Conservation (phyloP, 2,113 vertebrate species). For the Hippocampus guttulatus region DNA sequence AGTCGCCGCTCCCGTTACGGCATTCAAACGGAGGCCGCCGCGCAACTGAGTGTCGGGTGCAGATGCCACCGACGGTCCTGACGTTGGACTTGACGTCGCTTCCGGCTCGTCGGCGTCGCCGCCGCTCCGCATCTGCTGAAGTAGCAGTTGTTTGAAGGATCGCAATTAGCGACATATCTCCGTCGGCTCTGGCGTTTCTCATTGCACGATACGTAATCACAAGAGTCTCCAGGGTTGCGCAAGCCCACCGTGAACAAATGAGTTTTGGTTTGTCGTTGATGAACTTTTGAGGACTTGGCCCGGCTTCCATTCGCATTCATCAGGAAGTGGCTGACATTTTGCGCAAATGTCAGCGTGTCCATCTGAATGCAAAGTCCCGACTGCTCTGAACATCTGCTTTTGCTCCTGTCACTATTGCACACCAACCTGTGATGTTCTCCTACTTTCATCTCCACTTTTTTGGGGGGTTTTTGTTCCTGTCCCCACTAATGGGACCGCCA, state of each 20-base stretch:
- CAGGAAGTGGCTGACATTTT: constrained; percentile 4
- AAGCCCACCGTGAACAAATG: not conserved
- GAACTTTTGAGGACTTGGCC: constrained; percentile 51
- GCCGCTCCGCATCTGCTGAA: too few relatives aligned
- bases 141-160: too few relatives aligned
- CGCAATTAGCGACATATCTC: too few relatives aligned
- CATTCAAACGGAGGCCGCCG: not conserved
- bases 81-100: too few relatives aligned
- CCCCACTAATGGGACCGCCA: not conserved
- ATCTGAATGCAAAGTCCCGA: not conserved
- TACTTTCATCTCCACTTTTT: not conserved
- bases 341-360: not conserved
- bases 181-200: too few relatives aligned
- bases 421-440: not conserved
- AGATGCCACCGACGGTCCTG: too few relatives aligned
- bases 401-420: constrained; percentile 12
- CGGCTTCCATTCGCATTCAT: constrained; percentile 1
- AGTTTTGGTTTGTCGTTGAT: not conserved
- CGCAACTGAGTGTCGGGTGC: not conserved
- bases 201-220: too few relatives aligned
- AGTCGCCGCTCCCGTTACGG: not conserved
- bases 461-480: not conserved
- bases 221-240: too few relatives aligned
- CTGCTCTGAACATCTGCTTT: not conserved
- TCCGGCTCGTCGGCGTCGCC: too few relatives aligned